Evolutionary conservation across 2,797 vertebrate species (phyloP), one percentile per base, ranked within the genome.

Genomic region (Chelon labrosus): DNA sequence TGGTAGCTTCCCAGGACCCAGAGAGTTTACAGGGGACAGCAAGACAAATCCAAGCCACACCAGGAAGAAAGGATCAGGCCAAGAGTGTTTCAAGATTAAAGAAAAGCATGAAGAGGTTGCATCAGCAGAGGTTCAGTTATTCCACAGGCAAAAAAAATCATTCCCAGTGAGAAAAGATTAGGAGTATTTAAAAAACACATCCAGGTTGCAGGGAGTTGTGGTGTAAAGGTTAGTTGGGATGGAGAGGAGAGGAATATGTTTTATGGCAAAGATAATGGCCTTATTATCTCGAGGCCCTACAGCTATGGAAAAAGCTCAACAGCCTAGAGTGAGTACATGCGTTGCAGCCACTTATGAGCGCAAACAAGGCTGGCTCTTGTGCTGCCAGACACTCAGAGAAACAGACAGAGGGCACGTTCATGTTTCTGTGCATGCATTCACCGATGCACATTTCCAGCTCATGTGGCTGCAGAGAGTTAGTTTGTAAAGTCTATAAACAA

Each of bases 1-100:
- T 44, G 59, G 64, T 46, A 80, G 79, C 64, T 79, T 84, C 73
- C 65, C 65, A 61, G 47, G 65, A 82, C 47, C 38, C 69, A 75
- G 51, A 75, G 47, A 73, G 58, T 57, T 58, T 69, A 56, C 38
- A 83, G 77, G 54, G 75, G 44, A 79, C 47, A 82, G 78, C 73
- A 56, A 73, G 73, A 85, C 63, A 63, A 56, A 62, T 77, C 68
- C 39, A 10, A 84, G 58, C 62, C 70, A 82, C 50, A 73, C 14
- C 53, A 80, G 77, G 46, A 77, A 19, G 57, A 70, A 66, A 69
- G 56, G 77, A 73, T 50, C 27, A 64, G 54, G 41, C 77, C 66
- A 68, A 55, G 57, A 54, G 62, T 7, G 16, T 50, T 75, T 76
- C 80, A 78, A 81, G 83, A 74, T 73, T 46, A 53, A 52, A 53